Conservation (phyloP, 2,113 vertebrate genomes). For the Corydoras sp. region DNA sequence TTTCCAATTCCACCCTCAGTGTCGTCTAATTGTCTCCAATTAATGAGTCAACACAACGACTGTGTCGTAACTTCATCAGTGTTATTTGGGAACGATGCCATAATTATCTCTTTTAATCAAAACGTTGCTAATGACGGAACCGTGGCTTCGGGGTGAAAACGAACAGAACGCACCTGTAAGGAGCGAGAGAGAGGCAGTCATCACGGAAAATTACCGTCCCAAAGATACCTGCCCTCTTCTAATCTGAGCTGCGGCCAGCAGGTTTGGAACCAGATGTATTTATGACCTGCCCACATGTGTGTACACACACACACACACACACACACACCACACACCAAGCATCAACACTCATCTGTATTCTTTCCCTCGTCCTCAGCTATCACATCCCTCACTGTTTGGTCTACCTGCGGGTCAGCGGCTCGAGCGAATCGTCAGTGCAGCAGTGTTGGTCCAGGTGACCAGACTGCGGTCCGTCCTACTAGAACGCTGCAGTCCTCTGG, state of each 20-base stretch:
- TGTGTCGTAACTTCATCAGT: background rate
- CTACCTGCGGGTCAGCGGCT: slow-evolving; percentile 40
- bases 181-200: background rate
- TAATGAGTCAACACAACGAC: slow-evolving; percentile 4
- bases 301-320: slow-evolving; percentile 2
- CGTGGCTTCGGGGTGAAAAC: background rate
- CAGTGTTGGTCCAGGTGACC: slow-evolving; percentile 66
- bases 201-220: slow-evolving; percentile 65
- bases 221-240: slow-evolving; percentile 51
- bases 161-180: slow-evolving; percentile 17
- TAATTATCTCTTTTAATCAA: slow-evolving; percentile 2
- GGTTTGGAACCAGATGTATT: slow-evolving; percentile 60
- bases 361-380: background rate
- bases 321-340: slow-evolving; percentile 8
- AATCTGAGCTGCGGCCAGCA: slow-evolving; percentile 59
- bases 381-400: background rate
- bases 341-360: slow-evolving; percentile 34
- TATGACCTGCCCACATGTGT: slow-evolving; percentile 53
- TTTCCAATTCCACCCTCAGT: no score
- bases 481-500: slow-evolving; percentile 69
- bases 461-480: slow-evolving; percentile 51
- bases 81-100: background rate
- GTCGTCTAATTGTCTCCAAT: background rate
- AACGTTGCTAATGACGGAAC: background rate
- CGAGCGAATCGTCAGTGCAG: slow-evolving; percentile 54